Base-by-base conservation (phyloP, 1,140 invertebrate species). In the Heliconius congener region DNA sequence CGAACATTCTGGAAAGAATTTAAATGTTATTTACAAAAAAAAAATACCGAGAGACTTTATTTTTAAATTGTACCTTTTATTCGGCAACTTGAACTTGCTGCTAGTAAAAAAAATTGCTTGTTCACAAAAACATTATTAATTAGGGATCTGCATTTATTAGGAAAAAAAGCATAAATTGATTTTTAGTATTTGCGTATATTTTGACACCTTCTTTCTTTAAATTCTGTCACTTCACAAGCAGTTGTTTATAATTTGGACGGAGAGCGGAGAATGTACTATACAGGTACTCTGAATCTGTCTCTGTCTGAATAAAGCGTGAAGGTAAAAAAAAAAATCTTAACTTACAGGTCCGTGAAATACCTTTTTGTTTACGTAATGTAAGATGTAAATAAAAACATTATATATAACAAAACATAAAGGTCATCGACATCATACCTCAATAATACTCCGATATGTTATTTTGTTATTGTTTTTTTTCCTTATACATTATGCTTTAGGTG, bases 321-420 rank as follows among this genome's bases (percentile, higher is more conserved):
- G 13, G 42, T 46, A 46, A 46, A 34, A 6, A 34, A 34, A 34
- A 4, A 46, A 16, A 46, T 16, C 0, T 16, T 46, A 46, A 46
- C 4, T 46, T 13, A 46, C 0, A 4, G 11, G 13, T 3, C 13
- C 11, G 11, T 46, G 13, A 46, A 46, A 46, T 3, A 46, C 13
- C 13, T 46, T 46, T 46, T 52, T 27, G 55, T 60, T 9, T 60
- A 57, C 19, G 27, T 66, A 30, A 27, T 66, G 11, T 66, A 27
- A 27, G 11, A 27, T 4, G 23, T 66, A 66, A 57, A 57, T 11
- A 66, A 66, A 27, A 66, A 66, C 4, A 66, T 66, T 66, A 66
- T 66, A 66, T 66, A 66, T 30, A 66, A 30, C n/a, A 66, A 66
- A 66, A 30, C n/a, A 66, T 66, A 30, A 27, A 66, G 60, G 60